Percentiles rank a stretch among this genome's conserved stretches.
These are phyloP conservation scores for Heterochromis multidens DNA, from an alignment of 2,113 vertebrate species.

Conservation along the genomic window DNA sequence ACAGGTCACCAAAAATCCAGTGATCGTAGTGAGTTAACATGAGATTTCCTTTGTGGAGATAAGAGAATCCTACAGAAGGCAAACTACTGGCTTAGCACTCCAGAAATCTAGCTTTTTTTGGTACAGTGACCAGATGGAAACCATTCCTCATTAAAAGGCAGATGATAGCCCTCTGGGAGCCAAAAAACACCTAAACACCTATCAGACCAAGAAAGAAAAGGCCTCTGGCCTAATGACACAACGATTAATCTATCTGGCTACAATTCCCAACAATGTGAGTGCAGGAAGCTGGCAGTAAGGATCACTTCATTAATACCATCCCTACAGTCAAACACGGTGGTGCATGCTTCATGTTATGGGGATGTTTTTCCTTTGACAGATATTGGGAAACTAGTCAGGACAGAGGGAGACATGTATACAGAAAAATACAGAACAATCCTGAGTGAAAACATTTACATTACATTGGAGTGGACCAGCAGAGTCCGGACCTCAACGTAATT, in stretches of 20 bases:
- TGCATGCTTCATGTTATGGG: background rate
- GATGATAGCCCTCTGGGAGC: background rate
- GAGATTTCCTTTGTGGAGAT: background rate
- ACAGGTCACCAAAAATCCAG: background rate
- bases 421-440: background rate
- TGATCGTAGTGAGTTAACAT: background rate
- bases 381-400: background rate
- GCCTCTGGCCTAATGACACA: background rate
- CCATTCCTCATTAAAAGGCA: background rate
- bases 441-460: background rate
- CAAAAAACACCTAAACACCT: background rate
- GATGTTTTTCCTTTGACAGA: background rate
- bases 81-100: background rate
- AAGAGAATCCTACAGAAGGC: background rate
- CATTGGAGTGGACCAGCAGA: background rate
- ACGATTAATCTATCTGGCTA: background rate
- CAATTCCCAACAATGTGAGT: background rate
- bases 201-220: background rate
- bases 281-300: background rate
- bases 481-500: background rate
- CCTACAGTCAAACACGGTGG: background rate
- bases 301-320: background rate
- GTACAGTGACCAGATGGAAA: background rate
- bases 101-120: background rate
- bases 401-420: background rate